Percentiles rank a stretch among this genome's conserved stretches.
Evolutionary conservation across 2,113 vertebrate genomes (phyloP).

Genomic region (Clarias magur): DNA sequence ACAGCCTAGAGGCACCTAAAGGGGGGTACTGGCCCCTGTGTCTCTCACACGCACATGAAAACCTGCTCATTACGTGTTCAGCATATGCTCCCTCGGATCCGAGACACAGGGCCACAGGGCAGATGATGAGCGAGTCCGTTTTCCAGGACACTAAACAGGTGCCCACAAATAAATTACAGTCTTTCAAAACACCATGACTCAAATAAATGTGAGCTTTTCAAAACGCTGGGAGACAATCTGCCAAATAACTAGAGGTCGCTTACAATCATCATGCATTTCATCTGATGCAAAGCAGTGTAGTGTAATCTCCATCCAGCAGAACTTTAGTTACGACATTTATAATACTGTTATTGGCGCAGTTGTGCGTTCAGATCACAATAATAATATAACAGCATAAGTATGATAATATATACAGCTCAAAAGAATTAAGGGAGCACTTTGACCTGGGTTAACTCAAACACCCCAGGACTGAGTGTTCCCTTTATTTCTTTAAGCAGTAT

Average conservation of each 20-base stretch:
- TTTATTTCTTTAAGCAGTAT: too few species aligned
- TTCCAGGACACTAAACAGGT: background rate
- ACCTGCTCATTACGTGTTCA: conserved; percentile 47
- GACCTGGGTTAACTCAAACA: too few species aligned
- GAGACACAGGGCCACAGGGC: background rate
- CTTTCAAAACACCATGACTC: background rate
- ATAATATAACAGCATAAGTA: background rate
- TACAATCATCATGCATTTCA: conserved; percentile 18
- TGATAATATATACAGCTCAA: too few species aligned
- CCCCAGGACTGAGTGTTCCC: too few species aligned
- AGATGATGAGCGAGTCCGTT: conserved; percentile 1
- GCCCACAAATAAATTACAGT: background rate
- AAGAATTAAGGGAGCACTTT: too few species aligned
- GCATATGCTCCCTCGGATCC: conserved; percentile 42
- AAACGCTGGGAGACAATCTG: background rate
- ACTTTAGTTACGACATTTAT: background rate
- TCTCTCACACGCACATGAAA: conserved; percentile 12
- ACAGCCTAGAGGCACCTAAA: conserved; percentile 14
- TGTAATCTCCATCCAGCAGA: conserved; percentile 2
- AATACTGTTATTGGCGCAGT: background rate
- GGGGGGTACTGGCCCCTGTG: conserved; percentile 22
- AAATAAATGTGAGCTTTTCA: background rate
- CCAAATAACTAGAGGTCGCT: conserved; percentile 17
- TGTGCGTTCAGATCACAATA: background rate
- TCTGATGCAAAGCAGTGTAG: conserved; percentile 21